Conservation (phyloP, 2,113 vertebrate genomes). For the Tragelaphus scriptus region DNA sequence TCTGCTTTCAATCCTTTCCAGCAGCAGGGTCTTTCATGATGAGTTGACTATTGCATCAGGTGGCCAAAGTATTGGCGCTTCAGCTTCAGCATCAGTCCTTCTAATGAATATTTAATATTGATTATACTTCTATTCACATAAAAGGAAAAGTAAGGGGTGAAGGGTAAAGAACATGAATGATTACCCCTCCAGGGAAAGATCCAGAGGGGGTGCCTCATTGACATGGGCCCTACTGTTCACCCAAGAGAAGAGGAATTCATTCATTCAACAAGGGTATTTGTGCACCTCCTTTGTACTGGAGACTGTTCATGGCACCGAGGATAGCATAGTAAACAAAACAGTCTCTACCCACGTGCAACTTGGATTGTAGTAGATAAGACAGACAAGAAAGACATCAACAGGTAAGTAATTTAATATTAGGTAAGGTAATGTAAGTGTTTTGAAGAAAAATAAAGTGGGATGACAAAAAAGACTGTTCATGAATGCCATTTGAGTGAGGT, state of each 20-base stretch:
- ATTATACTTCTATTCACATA: background rate
- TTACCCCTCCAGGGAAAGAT: background rate
- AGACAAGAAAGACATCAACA: background rate
- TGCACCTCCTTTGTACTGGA: background rate
- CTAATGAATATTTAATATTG: background rate
- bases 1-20: background rate
- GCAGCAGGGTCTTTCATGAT: background rate
- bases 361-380: background rate
- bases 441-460: background rate
- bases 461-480: background rate
- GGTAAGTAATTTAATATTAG: background rate
- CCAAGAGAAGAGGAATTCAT: background rate
- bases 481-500: background rate
- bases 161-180: background rate
- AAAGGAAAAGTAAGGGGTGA: background rate
- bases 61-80: background rate
- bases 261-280: background rate
- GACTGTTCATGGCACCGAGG: background rate
- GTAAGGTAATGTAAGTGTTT: background rate
- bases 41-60: background rate
- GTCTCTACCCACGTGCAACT: background rate
- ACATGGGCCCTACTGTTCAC: background rate
- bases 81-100: background rate
- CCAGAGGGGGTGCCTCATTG: background rate
- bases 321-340: background rate